Evolutionary conservation across 2,113 vertebrate species (phyloP), one percentile per base, ranked within the genome.

Genomic region (Osmerus mordax): DNA sequence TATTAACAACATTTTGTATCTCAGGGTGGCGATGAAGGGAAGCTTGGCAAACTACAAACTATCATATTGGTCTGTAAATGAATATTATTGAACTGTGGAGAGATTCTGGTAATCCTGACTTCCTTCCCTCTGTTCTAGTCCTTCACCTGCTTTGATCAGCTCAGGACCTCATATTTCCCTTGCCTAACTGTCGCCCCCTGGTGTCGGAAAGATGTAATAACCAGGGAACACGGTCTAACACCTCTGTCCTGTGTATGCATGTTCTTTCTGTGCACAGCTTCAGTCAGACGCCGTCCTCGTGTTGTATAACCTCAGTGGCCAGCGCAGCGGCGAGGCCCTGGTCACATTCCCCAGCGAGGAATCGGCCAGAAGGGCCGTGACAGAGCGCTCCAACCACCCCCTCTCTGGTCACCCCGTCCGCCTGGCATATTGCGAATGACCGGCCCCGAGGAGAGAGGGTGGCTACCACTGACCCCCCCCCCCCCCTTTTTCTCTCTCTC

Each of bases 311-410:
- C 92, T 94, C 78, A 95, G 90, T 23, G 95, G 95, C 75, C 94
- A 95, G 87, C 93, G 94, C 88, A 95, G 94, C n/a, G 95, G 94
- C 2, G 95, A 96, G 86, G 95, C 95, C 0, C 81, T 96, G 81
- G 89, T 97, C 87, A 95, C 93, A 73, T 97, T 96, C 77, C 93
- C 94, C 67, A 95, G 90, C 25, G 91, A 94, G 86, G 95, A 95
- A 78, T 73, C 87, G 0, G 95, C 95, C 65, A 89, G 89, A 81
- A 93, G 75, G 67, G 95, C 95, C 4, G 89, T 97, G 77, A 87
- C 90, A 2, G 94, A 96, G 88, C 90, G 89, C 76, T 92, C 93
- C 0, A 93, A 89, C 72, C 88, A 90, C 71, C 85, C 84, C 52
- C 89, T 96, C 87, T 94, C 92, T 9, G 90, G 92, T 81, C 89